Evolutionary conservation across 2,113 vertebrate species (phyloP).

Genomic region (Macquaria ambigua): DNA sequence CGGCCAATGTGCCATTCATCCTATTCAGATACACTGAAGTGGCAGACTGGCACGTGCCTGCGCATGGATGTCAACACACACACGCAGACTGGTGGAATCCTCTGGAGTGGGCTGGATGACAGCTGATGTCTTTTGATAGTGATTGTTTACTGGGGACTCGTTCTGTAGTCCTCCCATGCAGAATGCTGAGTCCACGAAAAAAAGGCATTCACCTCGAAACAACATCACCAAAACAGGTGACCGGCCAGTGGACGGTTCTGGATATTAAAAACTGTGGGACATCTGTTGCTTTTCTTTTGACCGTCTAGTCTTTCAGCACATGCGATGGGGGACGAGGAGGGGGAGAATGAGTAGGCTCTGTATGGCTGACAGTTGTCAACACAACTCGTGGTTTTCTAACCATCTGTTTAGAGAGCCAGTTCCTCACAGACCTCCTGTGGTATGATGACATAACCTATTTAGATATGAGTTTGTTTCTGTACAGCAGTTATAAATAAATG

Average conservation of each 20-base stretch:
- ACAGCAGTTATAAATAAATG: neutral
- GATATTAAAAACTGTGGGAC: slow-evolving; percentile 62
- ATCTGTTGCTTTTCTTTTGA: slow-evolving; percentile 61
- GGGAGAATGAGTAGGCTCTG: slow-evolving; percentile 2
- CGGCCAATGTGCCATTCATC: slow-evolving; percentile 44
- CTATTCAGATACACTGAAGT: slow-evolving; percentile 56
- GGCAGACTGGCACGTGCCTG: slow-evolving; percentile 62
- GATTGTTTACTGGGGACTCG: slow-evolving; percentile 57
- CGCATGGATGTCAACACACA: slow-evolving; percentile 14
- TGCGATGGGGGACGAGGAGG: slow-evolving; percentile 12
- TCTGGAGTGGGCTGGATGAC: slow-evolving; percentile 72
- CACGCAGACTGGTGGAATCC: slow-evolving; percentile 63
- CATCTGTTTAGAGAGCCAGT: slow-evolving; percentile 47
- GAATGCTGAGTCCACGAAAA: slow-evolving; percentile 72
- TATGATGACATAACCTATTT: slow-evolving; percentile 5
- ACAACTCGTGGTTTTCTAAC: slow-evolving; percentile 59
- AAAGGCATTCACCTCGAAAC: slow-evolving; percentile 54
- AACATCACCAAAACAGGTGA: slow-evolving; percentile 64
- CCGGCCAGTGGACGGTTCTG: slow-evolving; percentile 55
- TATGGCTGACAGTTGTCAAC: slow-evolving; percentile 69
- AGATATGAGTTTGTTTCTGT: neutral
- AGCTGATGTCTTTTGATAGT: slow-evolving; percentile 64
- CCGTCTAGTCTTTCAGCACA: slow-evolving; percentile 65
- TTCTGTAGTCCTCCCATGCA: slow-evolving; percentile 22
- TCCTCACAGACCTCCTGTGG: slow-evolving; percentile 18